A percentile compares a stretch with the other conserved stretches of the same genome.
Evolutionary conservation across 2,113 vertebrate genomes (phyloP).

Genomic region (Megalops atlanticus): DNA sequence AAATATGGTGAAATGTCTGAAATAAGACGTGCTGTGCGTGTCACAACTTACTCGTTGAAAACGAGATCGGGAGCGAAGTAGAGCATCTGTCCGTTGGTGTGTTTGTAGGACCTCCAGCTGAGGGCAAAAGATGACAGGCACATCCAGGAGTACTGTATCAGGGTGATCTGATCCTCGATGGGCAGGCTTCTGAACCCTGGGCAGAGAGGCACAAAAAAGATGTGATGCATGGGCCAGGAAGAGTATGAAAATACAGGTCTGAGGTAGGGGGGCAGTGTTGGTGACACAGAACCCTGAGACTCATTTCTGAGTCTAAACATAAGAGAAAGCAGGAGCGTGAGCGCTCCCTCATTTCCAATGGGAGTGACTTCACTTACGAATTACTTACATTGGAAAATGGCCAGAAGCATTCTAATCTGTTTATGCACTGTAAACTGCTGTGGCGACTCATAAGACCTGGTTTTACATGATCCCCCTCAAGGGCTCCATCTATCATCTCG

Average conservation of each 20-base stretch:
- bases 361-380: no score
- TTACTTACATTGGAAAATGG: constrained; percentile 2
- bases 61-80: constrained; percentile 98
- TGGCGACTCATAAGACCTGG: constrained; percentile 48
- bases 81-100: constrained; percentile 96
- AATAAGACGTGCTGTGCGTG: background rate
- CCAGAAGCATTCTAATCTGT: constrained; percentile 42
- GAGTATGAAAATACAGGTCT: background rate
- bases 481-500: constrained; percentile 59
- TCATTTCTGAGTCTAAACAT: no score
- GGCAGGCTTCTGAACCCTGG: constrained; percentile 96
- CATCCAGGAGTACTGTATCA: constrained; percentile 99
- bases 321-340: no score
- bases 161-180: constrained; percentile 99
- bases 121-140: constrained; percentile 98
- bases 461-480: constrained; percentile 55
- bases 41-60: constrained; percentile 93
- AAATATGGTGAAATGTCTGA: background rate
- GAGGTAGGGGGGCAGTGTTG: background rate
- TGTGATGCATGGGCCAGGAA: no score
- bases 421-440: constrained; percentile 44
- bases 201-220: constrained; percentile 35
- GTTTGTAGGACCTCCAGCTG: constrained; percentile 99
- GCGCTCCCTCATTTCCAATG: no score
- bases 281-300: no score